Evolutionary conservation across 2,113 vertebrate genomes (phyloP).

Genomic region (Apteryx mantelli): DNA sequence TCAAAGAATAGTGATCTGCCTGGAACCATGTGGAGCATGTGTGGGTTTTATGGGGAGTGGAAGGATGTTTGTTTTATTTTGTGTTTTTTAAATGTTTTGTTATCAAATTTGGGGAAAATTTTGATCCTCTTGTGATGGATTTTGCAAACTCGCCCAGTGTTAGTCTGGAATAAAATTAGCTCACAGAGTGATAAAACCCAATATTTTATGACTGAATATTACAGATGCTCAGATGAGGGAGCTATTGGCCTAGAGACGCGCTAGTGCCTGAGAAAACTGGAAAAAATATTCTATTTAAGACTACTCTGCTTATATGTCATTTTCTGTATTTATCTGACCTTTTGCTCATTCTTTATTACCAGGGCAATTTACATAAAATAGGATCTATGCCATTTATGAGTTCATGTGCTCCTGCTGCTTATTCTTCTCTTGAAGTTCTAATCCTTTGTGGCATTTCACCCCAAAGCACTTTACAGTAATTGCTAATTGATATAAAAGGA

Average conservation of each 20-base stretch:
- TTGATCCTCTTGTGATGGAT: not conserved
- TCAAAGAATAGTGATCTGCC: not conserved
- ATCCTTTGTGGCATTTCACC: constrained; percentile 76
- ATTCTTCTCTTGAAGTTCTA: constrained; percentile 64
- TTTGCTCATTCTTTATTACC: constrained; percentile 70
- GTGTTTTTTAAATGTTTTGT: rapidly evolving
- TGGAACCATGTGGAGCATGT: not conserved
- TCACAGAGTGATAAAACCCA: not conserved
- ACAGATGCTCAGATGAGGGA: constrained; percentile 55
- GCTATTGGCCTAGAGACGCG: constrained; percentile 35
- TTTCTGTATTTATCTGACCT: constrained; percentile 75
- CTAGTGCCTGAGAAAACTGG: not conserved
- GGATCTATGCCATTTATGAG: constrained; percentile 70
- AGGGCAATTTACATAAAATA: constrained; percentile 75
- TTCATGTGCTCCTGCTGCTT: constrained; percentile 67
- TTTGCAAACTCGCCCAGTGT: not conserved
- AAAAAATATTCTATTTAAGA: constrained; percentile 56
- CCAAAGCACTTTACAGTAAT: constrained; percentile 78
- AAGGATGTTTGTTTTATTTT: not conserved
- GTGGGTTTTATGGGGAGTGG: not conserved
- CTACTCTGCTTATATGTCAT: constrained; percentile 45
- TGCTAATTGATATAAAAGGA: constrained; percentile 79
- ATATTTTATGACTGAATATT: not conserved
- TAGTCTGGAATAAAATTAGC: not conserved
- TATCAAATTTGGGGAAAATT: not conserved